phyloP scores from a whole-genome alignment of 23 tunicate species.

The Phallusia fumigata region DNA sequence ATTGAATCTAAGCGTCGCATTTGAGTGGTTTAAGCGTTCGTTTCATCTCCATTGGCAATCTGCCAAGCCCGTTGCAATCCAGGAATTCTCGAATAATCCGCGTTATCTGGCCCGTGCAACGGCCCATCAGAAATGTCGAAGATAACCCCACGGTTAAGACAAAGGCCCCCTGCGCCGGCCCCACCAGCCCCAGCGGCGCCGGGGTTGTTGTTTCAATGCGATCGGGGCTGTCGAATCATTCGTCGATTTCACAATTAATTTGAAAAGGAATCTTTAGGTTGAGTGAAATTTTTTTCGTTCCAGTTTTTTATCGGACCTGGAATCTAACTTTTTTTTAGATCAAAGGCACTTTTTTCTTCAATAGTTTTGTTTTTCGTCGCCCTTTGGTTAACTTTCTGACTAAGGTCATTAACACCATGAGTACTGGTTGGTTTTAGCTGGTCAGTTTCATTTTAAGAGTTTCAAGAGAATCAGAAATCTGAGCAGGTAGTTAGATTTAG shows the following conservation, averaged over 20 bases:
- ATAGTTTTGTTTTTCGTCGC: too few species aligned
- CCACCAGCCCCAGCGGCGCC: constrained; percentile 1
- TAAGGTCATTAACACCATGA: too few species aligned
- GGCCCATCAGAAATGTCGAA: not conserved
- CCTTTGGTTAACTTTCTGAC: too few species aligned
- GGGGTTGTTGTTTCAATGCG: not conserved
- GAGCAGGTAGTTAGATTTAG: too few species aligned
- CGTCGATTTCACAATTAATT: constrained; percentile 1
- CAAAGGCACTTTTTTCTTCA: too few species aligned
- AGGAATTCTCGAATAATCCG: constrained; percentile 3
- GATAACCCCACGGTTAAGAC: not conserved
- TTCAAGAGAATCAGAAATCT: too few species aligned
- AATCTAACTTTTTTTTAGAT: too few species aligned
- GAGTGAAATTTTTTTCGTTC: too few species aligned
- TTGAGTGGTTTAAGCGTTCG: not conserved
- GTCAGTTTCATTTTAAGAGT: too few species aligned
- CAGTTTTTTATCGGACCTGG: too few species aligned
- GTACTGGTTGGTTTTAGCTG: too few species aligned
- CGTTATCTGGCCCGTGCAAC: not conserved
- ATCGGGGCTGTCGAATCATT: not conserved
- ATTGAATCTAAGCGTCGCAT: not conserved
- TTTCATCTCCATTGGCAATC: not conserved
- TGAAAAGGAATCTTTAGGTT: not conserved
- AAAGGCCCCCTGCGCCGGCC: not conserved
- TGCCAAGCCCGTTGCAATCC: not conserved